phyloP scores from a whole-genome alignment of 2,113 vertebrate genomes.

The Noturus placidus region DNA sequence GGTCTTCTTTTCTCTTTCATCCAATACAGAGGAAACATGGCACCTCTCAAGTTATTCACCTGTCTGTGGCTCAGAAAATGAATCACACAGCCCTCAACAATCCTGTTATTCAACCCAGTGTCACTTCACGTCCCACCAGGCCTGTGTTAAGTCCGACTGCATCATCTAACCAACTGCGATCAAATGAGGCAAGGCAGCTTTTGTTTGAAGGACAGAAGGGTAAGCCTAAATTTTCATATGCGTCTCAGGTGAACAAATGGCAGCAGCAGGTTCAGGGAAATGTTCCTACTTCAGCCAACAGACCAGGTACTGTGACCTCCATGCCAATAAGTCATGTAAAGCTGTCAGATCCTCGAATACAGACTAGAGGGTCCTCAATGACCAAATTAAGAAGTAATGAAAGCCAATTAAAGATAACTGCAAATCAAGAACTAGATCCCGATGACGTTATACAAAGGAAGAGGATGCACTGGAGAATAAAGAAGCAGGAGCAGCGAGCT shows the following conservation, averaged over 20 bases:
- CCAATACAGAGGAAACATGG: slow-evolving; percentile 17
- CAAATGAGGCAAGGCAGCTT: slow-evolving; percentile 9
- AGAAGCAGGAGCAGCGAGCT: slow-evolving; percentile 78
- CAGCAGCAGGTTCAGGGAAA: slow-evolving; percentile 30
- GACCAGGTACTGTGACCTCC: slow-evolving; percentile 32
- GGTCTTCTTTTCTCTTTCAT: neutral
- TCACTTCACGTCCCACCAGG: slow-evolving; percentile 9
- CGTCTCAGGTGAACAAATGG: slow-evolving; percentile 41
- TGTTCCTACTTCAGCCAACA: slow-evolving; percentile 30
- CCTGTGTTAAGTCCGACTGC: slow-evolving; percentile 27
- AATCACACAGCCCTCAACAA: slow-evolving; percentile 10
- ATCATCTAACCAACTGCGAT: slow-evolving; percentile 23
- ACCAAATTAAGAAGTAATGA: slow-evolving; percentile 19
- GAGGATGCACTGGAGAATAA: slow-evolving; percentile 77
- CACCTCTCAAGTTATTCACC: neutral
- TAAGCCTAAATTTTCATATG: neutral
- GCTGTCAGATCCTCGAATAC: neutral
- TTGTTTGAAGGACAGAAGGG: slow-evolving; percentile 29
- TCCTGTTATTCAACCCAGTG: neutral
- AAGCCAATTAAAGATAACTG: neutral
- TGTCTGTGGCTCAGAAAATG: neutral
- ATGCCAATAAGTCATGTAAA: slow-evolving; percentile 35
- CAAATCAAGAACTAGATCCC: slow-evolving; percentile 60
- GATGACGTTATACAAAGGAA: slow-evolving; percentile 71
- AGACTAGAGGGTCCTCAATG: slow-evolving; percentile 11